Percentiles rank a stretch among this genome's conserved stretches.
phyloP scores from a whole-genome alignment of 2,888 invertebrate species.

The Cryptocephalus moraei region DNA sequence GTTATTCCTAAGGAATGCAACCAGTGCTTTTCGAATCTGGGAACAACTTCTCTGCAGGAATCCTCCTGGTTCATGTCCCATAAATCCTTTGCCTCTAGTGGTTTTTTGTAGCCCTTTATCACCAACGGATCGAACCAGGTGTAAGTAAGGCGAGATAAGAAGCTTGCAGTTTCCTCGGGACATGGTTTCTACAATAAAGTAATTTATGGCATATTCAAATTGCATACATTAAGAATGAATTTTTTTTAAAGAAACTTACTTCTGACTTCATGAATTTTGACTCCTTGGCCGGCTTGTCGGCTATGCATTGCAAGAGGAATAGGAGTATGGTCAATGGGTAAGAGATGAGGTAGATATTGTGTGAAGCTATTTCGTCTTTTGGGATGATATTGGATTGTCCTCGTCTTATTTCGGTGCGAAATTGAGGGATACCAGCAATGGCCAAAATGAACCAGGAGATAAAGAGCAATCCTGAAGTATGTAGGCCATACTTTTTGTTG shows the following conservation, averaged over 20 bases:
- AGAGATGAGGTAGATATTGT: conserved; percentile 27
- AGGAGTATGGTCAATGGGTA: conserved; percentile 29
- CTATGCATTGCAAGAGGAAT: conserved; percentile 32
- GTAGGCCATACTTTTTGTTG: conserved; percentile 41
- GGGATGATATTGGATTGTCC: neutral
- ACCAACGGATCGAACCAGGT: conserved; percentile 42
- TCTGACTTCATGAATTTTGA: conserved; percentile 12
- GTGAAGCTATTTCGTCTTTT: conserved; percentile 1
- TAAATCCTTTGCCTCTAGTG: conserved; percentile 41
- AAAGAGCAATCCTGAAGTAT: conserved; percentile 46
- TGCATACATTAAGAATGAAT: neutral
- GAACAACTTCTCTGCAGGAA: conserved; percentile 61
- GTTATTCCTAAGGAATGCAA: conserved; percentile 50
- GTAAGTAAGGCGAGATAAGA: conserved; percentile 14
- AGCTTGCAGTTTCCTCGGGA: conserved; percentile 18
- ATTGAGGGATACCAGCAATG: conserved; percentile 29
- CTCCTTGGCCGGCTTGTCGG: conserved; percentile 27
- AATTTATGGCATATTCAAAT: neutral
- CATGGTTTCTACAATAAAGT: conserved; percentile 10
- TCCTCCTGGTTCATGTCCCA: conserved; percentile 50
- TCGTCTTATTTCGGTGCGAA: conserved; percentile 12
- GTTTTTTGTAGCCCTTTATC: conserved; percentile 40
- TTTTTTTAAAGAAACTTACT: conserved; percentile 3
- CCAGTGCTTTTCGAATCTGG: conserved; percentile 62
- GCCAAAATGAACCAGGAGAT: conserved; percentile 44